Evolutionary conservation across 2,797 vertebrate species (phyloP).

Genomic region (Microcaecilia unicolor): DNA sequence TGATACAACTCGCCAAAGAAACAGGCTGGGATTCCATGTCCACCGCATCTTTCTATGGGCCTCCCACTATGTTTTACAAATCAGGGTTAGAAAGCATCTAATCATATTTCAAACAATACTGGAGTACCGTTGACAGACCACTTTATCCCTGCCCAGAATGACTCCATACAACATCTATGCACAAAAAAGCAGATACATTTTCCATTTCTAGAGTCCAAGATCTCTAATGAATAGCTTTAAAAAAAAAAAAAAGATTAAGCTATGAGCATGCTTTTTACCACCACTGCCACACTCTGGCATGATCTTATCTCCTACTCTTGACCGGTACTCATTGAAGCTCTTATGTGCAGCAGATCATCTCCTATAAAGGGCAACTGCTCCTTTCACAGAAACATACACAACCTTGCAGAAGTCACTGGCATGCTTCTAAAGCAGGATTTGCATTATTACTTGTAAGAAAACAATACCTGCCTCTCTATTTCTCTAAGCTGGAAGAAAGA

Average conservation of each 20-base stretch:
- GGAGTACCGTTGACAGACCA: constrained; percentile 15
- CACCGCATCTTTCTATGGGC: constrained; percentile 14
- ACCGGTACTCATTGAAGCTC: too few relatives aligned
- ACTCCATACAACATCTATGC: constrained; percentile 9
- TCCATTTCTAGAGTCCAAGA: constrained; percentile 11
- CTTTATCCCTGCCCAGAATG: constrained; percentile 26
- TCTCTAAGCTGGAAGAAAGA: too few relatives aligned
- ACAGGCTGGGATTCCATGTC: constrained; percentile 13
- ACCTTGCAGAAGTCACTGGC: too few relatives aligned
- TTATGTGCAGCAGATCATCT: too few relatives aligned
- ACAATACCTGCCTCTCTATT: too few relatives aligned
- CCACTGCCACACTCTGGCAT: not conserved
- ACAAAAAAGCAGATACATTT: constrained; percentile 2
- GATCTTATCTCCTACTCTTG: not conserved
- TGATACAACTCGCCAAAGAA: constrained; percentile 11
- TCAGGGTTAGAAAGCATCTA: constrained; percentile 20
- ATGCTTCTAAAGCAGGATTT: too few relatives aligned
- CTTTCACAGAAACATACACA: too few relatives aligned
- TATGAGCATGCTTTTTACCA: not conserved
- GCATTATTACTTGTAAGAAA: too few relatives aligned
- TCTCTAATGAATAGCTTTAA: not conserved
- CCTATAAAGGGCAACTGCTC: too few relatives aligned
- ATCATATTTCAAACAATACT: constrained; percentile 29
- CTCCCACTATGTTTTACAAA: constrained; percentile 30
- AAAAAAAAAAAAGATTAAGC: not conserved